Percentiles rank a stretch among this genome's conserved stretches.
phyloP scores from a whole-genome alignment of 2,888 invertebrate genomes.

The Caenorhabditis uteleia region DNA sequence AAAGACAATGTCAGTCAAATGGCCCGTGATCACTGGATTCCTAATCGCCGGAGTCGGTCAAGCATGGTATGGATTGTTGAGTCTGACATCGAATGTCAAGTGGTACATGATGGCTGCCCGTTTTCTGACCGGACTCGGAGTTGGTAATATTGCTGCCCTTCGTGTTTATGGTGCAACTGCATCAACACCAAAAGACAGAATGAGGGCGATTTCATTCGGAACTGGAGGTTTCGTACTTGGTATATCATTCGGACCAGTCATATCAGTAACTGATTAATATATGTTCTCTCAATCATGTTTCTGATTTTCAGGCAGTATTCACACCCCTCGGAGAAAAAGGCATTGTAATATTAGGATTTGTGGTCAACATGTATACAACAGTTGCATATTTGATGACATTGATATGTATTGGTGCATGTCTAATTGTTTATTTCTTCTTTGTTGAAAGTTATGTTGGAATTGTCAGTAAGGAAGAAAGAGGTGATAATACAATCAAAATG shows the following conservation, averaged over 20 bases:
- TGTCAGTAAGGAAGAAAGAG: constrained; percentile 32
- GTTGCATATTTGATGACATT: constrained; percentile 45
- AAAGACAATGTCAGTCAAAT: constrained; percentile 38
- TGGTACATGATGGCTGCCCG: constrained; percentile 47
- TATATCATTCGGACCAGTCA: constrained; percentile 29
- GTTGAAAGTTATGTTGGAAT: constrained; percentile 50
- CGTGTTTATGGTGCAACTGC: constrained; percentile 49
- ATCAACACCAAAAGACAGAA: constrained; percentile 41
- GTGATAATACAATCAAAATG: not conserved
- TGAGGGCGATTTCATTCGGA: constrained; percentile 48
- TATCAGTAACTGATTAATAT: constrained; percentile 9
- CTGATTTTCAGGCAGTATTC: constrained; percentile 18
- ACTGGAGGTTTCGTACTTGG: constrained; percentile 42
- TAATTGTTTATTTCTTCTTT: constrained; percentile 44
- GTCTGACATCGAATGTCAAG: constrained; percentile 17
- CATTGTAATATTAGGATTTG: constrained; percentile 15
- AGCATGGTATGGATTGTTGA: constrained; percentile 17
- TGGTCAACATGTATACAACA: constrained; percentile 45
- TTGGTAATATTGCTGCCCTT: constrained; percentile 43
- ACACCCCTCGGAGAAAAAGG: constrained; percentile 41
- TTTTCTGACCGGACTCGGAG: constrained; percentile 45
- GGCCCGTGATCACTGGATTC: constrained; percentile 43
- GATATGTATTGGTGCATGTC: constrained; percentile 21
- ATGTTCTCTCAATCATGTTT: not conserved
- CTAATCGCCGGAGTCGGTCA: constrained; percentile 33